These are phyloP conservation scores for Invenusta paracnida DNA, from an alignment of 2,888 invertebrate species.

Conservation along the genomic window DNA sequence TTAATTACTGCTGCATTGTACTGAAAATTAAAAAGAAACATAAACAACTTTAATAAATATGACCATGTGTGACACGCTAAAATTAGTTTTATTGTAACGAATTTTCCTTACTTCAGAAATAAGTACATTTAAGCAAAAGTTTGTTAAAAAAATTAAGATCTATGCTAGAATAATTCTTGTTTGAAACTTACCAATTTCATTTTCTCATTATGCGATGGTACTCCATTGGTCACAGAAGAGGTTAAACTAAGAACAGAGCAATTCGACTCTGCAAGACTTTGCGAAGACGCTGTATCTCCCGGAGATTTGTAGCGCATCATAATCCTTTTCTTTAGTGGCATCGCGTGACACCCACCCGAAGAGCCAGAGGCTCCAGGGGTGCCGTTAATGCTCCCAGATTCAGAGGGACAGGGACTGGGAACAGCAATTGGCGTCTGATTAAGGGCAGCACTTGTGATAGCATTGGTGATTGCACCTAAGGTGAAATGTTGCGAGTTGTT, in stretches of 20 bases:
- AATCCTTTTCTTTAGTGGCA: neutral
- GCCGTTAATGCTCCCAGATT: neutral
- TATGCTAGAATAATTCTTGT: no score
- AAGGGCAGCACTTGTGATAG: neutral
- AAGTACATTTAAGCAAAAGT: no score
- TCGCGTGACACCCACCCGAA: neutral
- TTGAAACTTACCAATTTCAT: neutral
- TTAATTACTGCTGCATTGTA: no score
- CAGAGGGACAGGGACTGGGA: neutral
- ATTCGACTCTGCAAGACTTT: neutral
- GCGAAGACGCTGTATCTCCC: neutral
- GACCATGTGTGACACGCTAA: no score
- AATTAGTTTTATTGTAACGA: no score
- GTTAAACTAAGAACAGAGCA: neutral
- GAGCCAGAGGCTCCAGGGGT: neutral
- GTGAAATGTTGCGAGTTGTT: neutral
- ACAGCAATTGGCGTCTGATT: neutral
- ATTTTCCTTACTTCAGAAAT: no score
- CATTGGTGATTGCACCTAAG: neutral
- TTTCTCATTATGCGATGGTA: neutral
- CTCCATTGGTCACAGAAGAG: neutral
- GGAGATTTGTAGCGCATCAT: neutral
- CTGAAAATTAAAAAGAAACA: no score
- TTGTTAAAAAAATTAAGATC: no score
- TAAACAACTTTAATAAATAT: no score